These are phyloP conservation scores for Diachrysia chrysitis DNA, from an alignment of 2,888 invertebrate species.

Conservation along the genomic window DNA sequence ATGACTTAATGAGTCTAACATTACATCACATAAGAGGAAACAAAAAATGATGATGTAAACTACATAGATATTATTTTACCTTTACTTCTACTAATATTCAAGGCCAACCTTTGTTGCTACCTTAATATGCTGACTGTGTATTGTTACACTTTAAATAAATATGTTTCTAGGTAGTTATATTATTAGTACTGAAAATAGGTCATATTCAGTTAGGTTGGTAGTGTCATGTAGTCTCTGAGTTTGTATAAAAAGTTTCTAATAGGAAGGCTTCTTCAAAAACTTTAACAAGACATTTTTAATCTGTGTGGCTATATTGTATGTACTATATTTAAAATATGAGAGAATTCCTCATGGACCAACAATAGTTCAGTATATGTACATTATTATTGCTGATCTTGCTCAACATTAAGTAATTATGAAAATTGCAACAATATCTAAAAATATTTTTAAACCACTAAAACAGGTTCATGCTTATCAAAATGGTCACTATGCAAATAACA, in stretches of 20 bases:
- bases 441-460: constrained; percentile 9
- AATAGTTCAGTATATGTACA: background rate
- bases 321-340: background rate
- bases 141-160: constrained; percentile 9
- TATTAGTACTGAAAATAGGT: constrained; percentile 27
- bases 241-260: background rate
- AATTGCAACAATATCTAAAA: constrained; percentile 3
- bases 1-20: constrained; percentile 21
- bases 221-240: background rate
- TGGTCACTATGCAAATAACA: constrained; percentile 26
- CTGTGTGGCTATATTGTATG: background rate
- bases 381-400: constrained; percentile 41
- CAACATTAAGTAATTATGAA: constrained; percentile 31
- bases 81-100: constrained; percentile 40
- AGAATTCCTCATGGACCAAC: background rate
- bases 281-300: constrained; percentile 12
- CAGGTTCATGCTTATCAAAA: constrained; percentile 24
- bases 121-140: constrained; percentile 27
- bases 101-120: constrained; percentile 43
- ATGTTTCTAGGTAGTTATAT: background rate
- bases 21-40: constrained; percentile 44
- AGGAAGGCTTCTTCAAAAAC: constrained; percentile 7
- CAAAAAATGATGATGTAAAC: constrained; percentile 45
- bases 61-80: constrained; percentile 17
- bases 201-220: constrained; percentile 12